A percentile compares a stretch with the other conserved stretches of the same genome.
These are phyloP conservation scores for Reticulitermes speratus DNA, from an alignment of 1,140 invertebrate species.

Conservation along the genomic window DNA sequence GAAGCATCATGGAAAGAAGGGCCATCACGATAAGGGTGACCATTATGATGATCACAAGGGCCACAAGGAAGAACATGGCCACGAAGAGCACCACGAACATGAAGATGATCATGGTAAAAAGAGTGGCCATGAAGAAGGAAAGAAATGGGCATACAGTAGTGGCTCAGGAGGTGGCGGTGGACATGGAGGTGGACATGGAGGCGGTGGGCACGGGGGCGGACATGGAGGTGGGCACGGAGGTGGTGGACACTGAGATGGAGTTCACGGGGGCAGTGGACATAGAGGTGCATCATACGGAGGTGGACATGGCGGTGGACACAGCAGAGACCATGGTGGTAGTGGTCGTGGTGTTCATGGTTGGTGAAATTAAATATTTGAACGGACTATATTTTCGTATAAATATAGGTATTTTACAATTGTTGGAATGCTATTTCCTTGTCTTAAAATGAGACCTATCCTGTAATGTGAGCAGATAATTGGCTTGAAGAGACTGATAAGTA, in stretches of 20 bases:
- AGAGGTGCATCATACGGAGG: background rate
- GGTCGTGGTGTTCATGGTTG: background rate
- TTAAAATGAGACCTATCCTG: background rate
- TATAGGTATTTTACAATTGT: background rate
- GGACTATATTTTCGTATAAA: background rate
- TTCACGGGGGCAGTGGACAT: background rate
- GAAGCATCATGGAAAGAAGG: conserved; percentile 57
- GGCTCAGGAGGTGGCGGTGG: background rate
- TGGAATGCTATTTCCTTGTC: background rate
- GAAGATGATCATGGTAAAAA: conserved; percentile 42
- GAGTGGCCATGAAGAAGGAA: background rate
- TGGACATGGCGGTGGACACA: background rate
- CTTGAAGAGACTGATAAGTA: background rate
- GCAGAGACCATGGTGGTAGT: background rate
- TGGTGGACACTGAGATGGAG: background rate
- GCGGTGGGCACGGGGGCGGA: conserved; percentile 21
- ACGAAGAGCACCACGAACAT: conserved; percentile 49
- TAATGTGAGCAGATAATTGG: background rate
- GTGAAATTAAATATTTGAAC: background rate
- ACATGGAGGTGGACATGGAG: background rate
- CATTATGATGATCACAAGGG: conserved; percentile 56
- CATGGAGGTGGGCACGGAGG: background rate
- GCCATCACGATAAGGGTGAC: conserved; percentile 55
- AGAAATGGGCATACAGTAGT: background rate
- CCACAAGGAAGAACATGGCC: conserved; percentile 53